Evolutionary conservation across 2,797 vertebrate species (phyloP).

Genomic region (Fundulus diaphanus): DNA sequence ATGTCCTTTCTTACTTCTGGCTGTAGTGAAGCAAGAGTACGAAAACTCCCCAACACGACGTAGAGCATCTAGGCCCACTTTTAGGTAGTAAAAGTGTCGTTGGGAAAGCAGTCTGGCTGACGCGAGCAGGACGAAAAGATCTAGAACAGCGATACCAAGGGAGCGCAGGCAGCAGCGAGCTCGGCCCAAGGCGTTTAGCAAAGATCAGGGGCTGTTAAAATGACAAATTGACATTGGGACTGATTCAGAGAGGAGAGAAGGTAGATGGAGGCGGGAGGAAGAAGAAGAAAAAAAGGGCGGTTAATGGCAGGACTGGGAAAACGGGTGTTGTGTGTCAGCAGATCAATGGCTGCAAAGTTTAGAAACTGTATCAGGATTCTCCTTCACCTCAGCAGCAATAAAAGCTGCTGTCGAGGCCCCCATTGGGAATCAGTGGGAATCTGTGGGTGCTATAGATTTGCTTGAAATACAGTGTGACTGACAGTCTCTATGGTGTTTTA

Average conservation of each 20-base stretch:
- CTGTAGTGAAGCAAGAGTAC: neutral
- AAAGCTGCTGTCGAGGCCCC: slow-evolving; percentile 40
- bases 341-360: slow-evolving; percentile 69
- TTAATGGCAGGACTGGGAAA: slow-evolving; percentile 55
- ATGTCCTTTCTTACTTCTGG: neutral
- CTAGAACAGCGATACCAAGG: slow-evolving; percentile 65
- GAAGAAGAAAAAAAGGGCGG: slow-evolving; percentile 26
- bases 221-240: slow-evolving; percentile 65
- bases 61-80: slow-evolving; percentile 29
- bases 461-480: slow-evolving; percentile 30
- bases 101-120: slow-evolving; percentile 37
- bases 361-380: slow-evolving; percentile 61
- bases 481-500: slow-evolving; percentile 7
- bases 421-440: slow-evolving; percentile 39
- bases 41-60: neutral
- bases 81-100: slow-evolving; percentile 28
- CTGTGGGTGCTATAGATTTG: slow-evolving; percentile 38
- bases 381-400: slow-evolving; percentile 56
- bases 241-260: slow-evolving; percentile 25
- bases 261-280: slow-evolving; percentile 24
- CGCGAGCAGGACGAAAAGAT: slow-evolving; percentile 49
- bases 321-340: slow-evolving; percentile 62
- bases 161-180: slow-evolving; percentile 45
- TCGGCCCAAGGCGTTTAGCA: slow-evolving; percentile 66
- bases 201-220: slow-evolving; percentile 66